Evolutionary conservation across 2,113 vertebrate species (phyloP), one percentile per base, ranked within the genome.

Genomic region (Dolichallabes microphthalmus): DNA sequence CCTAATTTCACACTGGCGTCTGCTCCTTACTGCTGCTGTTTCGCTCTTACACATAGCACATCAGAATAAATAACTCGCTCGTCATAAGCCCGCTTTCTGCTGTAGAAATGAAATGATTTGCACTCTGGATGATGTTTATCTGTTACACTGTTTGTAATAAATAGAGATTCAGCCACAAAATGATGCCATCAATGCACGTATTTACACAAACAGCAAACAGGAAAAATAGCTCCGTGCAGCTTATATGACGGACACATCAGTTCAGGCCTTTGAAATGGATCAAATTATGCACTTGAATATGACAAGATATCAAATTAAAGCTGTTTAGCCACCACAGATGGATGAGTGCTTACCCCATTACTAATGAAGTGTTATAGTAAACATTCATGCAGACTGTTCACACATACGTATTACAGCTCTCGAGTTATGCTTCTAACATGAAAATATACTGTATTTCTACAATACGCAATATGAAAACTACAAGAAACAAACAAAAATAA

Each of bases 221-320:
- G 10, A 68, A 55, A 57, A 80, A 68, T 20, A 17, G 64, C 66
- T 69, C 22, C 3, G 15, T 74, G 27, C 5, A 8, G 61, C 57
- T 61, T 39, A 19, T 12, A 0, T 63, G 50, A 63, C 22, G 32
- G 57, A 71, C 53, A 79, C 53, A 82, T 61, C 50, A 35, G 68
- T 27, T 69, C 14, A 52, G 50, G 45, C 32, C 82, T 66, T 30
- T 84, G 50, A 84, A 80, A 84, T 71, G 75, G 77, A 76, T 58
- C 66, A 52, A 68, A 85, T 82, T 85, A 77, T 71, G 60, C 61
- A 87, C 82, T 81, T 55, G 63, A 69, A 57, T 66, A 35, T 85
- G 79, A 85, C 25, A 81, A 69, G 27, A 69, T 83, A 82, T 83
- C 58, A 64, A 84, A 84, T 76, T 61, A 63, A 77, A 85, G 57